Conservation (phyloP, 2,113 vertebrate species). For the Eclectus roratus region DNA sequence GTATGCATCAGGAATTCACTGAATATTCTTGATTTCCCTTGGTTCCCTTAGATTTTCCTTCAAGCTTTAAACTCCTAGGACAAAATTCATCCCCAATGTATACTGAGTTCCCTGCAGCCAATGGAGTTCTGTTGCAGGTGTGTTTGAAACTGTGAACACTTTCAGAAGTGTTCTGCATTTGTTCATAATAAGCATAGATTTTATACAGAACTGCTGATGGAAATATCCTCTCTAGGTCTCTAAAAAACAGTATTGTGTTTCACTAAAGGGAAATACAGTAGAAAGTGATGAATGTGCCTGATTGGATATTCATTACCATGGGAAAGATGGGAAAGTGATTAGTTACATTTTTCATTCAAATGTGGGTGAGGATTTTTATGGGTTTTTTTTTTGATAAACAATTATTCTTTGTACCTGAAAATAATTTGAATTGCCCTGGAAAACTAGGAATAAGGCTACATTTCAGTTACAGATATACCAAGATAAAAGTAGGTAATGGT, state of each 20-base stretch:
- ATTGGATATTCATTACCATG: not conserved
- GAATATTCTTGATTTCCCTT: constrained; percentile 66
- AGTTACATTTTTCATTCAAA: not conserved
- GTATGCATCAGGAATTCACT: constrained; percentile 41
- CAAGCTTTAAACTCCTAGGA: constrained; percentile 29
- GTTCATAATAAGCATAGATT: not conserved
- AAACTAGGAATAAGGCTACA: not conserved
- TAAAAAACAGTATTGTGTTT: not conserved
- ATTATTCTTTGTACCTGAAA: not conserved
- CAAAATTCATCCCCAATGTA: not conserved
- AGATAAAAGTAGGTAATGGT: not conserved
- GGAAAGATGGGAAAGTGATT: not conserved
- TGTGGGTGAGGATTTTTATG: not conserved
- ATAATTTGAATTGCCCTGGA: not conserved
- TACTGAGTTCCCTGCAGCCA: not conserved
- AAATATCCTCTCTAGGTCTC: not conserved
- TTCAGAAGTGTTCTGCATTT: not conserved
- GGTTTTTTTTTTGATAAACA: not conserved
- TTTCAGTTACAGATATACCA: not conserved
- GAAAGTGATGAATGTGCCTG: not conserved
- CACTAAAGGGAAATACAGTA: not conserved
- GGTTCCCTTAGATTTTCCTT: constrained; percentile 41
- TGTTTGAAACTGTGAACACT: constrained; percentile 17
- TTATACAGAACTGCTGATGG: not conserved
- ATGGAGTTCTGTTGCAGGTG: not conserved